Evolutionary conservation across 2,888 invertebrate genomes (phyloP), one percentile per base, ranked within the genome.

Genomic region (Drosophila mimica): DNA sequence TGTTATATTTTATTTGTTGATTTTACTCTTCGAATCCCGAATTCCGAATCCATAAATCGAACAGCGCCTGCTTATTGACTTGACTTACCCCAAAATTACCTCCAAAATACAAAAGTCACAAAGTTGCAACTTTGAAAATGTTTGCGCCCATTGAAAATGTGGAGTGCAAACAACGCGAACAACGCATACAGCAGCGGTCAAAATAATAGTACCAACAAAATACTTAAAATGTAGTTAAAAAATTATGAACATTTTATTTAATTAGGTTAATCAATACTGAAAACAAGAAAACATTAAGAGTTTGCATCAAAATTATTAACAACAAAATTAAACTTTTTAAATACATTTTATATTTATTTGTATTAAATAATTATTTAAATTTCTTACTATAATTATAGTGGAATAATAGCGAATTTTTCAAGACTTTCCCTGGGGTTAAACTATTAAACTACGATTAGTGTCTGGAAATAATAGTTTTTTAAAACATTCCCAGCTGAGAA

Each of bases 191-290:
- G 20, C 4, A 8, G 20, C 15, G 46, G 20, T 4, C 46, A 20
- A 25, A 46, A 46, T 15, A 25, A 15, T 25, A 46, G 15, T 5
- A 8, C 17, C 8, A 4, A 20, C 0, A 20, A 43, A 20, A 46
- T 20, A 15, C 7, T 20, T 4, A 4, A 20, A 40, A 9, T 11
- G 5, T 43, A 1, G 0, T 0, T 11, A 0, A 20, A 5, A 5
- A 43, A 20, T 20, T 5, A n/a, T n/a, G n/a, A 9, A 40, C n/a
- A n/a, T n/a, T 40, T 40, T 4, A n/a, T 9, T 9, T 40, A 2
- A 9, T 9, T 4, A 4, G n/a, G 9, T 4, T 1, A n/a, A 17
- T 38, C n/a, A n/a, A 40, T n/a, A n/a, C 38, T n/a, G n/a, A n/a
- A n/a, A 4, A 40, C n/a, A 9, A 9, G 7, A 17, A 7, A 17